phyloP scores from a whole-genome alignment of 2,113 vertebrate species.

The Scomber colias region DNA sequence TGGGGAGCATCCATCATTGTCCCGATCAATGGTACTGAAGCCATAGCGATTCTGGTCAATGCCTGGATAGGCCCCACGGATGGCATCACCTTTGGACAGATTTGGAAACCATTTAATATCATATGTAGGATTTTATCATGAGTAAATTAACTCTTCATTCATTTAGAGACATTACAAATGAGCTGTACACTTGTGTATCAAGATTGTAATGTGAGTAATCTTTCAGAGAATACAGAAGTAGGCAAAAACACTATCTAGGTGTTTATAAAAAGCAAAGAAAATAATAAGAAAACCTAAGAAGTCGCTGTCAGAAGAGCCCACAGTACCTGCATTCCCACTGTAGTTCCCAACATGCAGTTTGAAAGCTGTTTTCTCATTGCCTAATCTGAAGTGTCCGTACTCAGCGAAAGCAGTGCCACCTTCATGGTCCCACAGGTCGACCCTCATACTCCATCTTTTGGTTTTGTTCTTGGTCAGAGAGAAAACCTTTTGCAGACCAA shows the following conservation, averaged over 20 bases:
- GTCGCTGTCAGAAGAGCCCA: background rate
- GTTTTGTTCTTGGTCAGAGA: slow-evolving; percentile 53
- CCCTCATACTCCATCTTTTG: slow-evolving; percentile 62
- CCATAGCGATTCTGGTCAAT: slow-evolving; percentile 72
- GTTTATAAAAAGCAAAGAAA: background rate
- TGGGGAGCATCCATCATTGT: slow-evolving; percentile 73
- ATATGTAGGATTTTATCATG: no score
- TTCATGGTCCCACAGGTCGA: slow-evolving; percentile 80
- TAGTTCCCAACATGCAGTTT: slow-evolving; percentile 73
- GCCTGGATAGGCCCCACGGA: slow-evolving; percentile 52
- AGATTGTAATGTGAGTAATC: no score
- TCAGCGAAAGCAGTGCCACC: slow-evolving; percentile 57
- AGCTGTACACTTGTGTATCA: no score
- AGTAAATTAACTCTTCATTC: no score
- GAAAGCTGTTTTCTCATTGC: slow-evolving; percentile 48
- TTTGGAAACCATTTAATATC: background rate
- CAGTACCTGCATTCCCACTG: slow-evolving; percentile 78
- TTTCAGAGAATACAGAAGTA: no score
- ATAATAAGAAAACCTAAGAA: background rate
- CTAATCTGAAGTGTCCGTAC: slow-evolving; percentile 75
- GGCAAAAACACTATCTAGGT: no score
- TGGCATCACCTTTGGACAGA: slow-evolving; percentile 66
- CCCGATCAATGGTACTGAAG: slow-evolving; percentile 77
- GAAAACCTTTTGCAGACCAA: slow-evolving; percentile 73
- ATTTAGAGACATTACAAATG: no score